Evolutionary conservation across 2,113 vertebrate genomes (phyloP).

Genomic region (Anolis carolinensis): DNA sequence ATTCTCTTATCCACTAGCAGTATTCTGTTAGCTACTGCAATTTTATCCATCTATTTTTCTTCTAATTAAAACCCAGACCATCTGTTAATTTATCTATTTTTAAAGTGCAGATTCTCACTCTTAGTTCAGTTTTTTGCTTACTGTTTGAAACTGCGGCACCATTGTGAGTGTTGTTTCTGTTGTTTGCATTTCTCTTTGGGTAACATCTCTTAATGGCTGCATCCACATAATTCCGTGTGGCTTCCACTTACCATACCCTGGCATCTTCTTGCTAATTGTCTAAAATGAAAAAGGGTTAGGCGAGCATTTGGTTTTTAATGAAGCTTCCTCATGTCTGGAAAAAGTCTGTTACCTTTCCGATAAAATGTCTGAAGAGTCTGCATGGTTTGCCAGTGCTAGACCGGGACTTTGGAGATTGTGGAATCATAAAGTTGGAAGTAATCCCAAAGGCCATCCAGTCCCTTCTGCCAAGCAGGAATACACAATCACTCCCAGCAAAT

Average conservation of each 20-base stretch:
- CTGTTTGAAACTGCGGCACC: background rate
- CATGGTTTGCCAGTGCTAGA: no score
- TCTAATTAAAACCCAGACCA: background rate
- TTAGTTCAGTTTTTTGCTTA: background rate
- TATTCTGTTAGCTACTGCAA: background rate
- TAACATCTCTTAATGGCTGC: background rate
- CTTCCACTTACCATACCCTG: background rate
- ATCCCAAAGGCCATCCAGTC: no score
- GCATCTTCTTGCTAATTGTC: conserved; percentile 4
- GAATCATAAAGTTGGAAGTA: no score
- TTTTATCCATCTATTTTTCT: background rate
- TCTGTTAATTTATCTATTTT: background rate
- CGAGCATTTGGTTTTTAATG: background rate
- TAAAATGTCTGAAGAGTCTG: background rate
- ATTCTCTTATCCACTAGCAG: background rate
- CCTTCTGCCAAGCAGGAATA: no score
- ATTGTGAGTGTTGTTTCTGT: background rate
- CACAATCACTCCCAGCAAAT: no score
- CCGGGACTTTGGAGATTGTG: no score
- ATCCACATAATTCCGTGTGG: background rate
- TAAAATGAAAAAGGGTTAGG: background rate
- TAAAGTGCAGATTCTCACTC: background rate
- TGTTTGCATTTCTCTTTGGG: background rate
- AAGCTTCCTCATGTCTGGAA: background rate
- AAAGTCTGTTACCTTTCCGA: background rate